A percentile compares a stretch with the other conserved stretches of the same genome.
phyloP scores from a whole-genome alignment of 1,140 invertebrate species.

The Orius laevigatus region DNA sequence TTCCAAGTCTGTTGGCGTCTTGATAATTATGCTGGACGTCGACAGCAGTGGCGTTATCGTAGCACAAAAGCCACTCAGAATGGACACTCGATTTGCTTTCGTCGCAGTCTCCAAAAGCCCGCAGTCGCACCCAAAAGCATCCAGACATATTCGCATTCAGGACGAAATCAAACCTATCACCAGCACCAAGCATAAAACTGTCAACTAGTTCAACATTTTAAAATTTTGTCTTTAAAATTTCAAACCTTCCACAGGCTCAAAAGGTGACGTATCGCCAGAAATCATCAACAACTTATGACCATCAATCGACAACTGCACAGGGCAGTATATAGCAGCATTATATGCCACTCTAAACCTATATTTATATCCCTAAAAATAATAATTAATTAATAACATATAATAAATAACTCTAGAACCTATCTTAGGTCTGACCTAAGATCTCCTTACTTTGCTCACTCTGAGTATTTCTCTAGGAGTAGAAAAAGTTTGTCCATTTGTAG shows the following conservation, averaged over 20 bases:
- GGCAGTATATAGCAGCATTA: conserved; percentile 34
- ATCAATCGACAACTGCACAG: conserved; percentile 28
- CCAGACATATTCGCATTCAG: conserved; percentile 24
- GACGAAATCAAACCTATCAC: conserved; percentile 37
- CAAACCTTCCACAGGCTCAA: conserved; percentile 31
- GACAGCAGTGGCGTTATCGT: not conserved
- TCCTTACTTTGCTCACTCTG: conserved; percentile 15
- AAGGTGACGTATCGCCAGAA: conserved; percentile 34
- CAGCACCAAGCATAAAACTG: conserved; percentile 24
- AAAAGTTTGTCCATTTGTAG: not conserved
- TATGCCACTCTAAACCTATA: conserved; percentile 35
- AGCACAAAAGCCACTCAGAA: conserved; percentile 15
- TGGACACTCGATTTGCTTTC: conserved; percentile 20
- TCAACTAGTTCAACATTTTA: conserved; percentile 16
- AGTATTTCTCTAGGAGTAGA: conserved; percentile 16
- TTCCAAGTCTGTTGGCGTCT: too few relatives aligned
- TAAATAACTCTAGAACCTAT: too few relatives aligned
- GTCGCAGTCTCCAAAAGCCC: conserved; percentile 27
- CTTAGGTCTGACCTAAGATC: too few relatives aligned
- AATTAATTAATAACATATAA: not conserved
- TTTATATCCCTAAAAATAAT: conserved; percentile 22
- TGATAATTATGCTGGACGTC: not conserved
- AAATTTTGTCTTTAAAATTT: not conserved
- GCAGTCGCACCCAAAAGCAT: conserved; percentile 34
- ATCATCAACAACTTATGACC: conserved; percentile 32